Base-by-base conservation (phyloP, 64 coral and sea anemone species). In the Actinia tenebrosa region DNA sequence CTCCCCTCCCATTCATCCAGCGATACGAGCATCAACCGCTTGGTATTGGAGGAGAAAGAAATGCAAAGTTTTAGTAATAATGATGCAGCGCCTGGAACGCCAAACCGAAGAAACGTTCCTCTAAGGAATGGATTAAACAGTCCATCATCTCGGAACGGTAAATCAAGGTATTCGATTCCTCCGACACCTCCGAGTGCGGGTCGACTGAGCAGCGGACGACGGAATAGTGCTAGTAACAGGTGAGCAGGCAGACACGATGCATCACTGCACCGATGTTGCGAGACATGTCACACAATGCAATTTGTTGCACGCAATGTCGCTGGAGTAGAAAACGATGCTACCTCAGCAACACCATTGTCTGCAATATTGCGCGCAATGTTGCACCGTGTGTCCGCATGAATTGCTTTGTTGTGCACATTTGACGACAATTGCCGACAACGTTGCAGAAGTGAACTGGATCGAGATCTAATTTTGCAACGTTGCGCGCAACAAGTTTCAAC, bases 141-240 rank as follows among this genome's bases (percentile, higher is more conserved):
- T 81, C 79, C 79, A 75, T 75, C 27, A 27, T 37, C 30, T 37
- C 23, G 69, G 69, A 75, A 43, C 26, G 25, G 69, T 42, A 75
- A 42, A 14, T 4, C 25, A 42, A 26, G 69, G 69, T 75, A 75
- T 10, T 14, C 27, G 4, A n/a, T 94, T 4, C 88, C 71, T 5
- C 92, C 78, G 4, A 91, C 90, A 43, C 90, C 90, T 47, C 90
- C 90, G 16, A 89, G 91, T 47, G 87, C 64, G 10, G 87, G 91
- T 13, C 56, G 87, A 19, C 77, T 61, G 63, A 93, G 87, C 45
- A 84, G 83, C 17, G 87, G 71, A 10, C 64, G 91, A 20, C 66
- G 87, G 20, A 93, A 86, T 69, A 93, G 91, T 89, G 87, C 82
- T 56, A 84, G 87, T 17, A 84, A 63, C 60, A 93, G 91, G 91